Conservation (phyloP, 2,113 vertebrate genomes). For the Ploceus nigricollis region DNA sequence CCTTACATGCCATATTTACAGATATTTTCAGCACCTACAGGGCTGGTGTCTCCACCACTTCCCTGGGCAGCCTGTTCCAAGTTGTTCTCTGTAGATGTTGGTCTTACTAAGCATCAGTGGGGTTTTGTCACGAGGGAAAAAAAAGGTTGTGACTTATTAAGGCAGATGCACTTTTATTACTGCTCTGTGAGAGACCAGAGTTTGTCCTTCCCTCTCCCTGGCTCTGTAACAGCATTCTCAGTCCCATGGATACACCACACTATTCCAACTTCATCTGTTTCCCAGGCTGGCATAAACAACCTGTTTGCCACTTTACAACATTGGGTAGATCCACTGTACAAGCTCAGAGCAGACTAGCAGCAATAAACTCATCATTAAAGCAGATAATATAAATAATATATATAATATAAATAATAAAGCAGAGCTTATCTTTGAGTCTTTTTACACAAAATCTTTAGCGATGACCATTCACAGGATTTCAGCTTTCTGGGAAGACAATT, state of each 20-base stretch:
- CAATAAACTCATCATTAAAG: neutral
- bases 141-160: neutral
- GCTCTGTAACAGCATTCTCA: neutral
- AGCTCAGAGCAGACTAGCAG: neutral
- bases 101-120: neutral
- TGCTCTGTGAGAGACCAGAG: neutral
- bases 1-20: neutral
- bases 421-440: neutral
- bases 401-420: no score
- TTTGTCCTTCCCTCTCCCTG: neutral
- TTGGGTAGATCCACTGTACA: rapidly evolving
- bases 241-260: neutral
- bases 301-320: neutral
- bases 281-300: neutral
- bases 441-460: neutral
- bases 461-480: neutral
- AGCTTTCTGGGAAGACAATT: neutral
- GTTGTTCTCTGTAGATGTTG: rapidly evolving
- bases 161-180: neutral
- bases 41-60: neutral
- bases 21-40: neutral
- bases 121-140: neutral
- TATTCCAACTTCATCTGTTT: neutral
- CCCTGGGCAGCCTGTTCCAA: neutral
- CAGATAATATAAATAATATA: no score